These are phyloP conservation scores for Rhinella marina DNA, from an alignment of 2,797 vertebrate species.

Conservation along the genomic window DNA sequence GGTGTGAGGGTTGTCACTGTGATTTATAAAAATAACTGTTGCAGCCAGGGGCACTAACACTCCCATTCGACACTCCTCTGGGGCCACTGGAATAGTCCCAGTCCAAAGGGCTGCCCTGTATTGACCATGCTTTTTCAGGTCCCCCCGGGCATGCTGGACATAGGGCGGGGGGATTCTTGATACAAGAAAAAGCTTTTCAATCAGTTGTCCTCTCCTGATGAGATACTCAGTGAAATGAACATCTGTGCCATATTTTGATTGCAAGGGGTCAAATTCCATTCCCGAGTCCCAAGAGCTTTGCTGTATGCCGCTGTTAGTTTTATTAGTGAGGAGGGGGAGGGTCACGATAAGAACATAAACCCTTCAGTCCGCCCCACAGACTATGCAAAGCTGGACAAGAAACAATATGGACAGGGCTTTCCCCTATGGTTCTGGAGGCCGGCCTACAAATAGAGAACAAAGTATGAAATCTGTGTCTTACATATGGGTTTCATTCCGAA, in stretches of 20 bases:
- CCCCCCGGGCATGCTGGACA: no score
- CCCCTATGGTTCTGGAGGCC: background rate
- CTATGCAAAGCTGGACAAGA: background rate
- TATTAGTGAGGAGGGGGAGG: background rate
- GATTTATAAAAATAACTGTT: no score
- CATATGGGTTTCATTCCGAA: no score
- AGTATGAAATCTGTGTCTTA: no score
- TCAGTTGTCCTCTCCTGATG: background rate
- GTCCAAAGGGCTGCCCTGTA: no score
- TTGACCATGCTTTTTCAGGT: background rate
- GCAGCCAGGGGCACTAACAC: no score
- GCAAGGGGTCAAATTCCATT: background rate
- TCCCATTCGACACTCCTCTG: no score
- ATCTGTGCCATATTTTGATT: background rate
- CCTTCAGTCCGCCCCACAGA: background rate
- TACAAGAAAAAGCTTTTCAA: background rate
- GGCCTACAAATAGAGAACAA: no score
- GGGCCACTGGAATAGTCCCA: no score
- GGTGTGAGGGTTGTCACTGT: no score
- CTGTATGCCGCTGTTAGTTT: background rate
- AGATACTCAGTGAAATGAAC: background rate
- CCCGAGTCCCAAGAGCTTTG: background rate
- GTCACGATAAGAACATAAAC: background rate
- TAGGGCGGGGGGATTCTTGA: background rate
- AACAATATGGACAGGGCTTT: background rate